phyloP scores from a whole-genome alignment of 2,888 invertebrate species.

The Melangyna quadrimaculata region DNA sequence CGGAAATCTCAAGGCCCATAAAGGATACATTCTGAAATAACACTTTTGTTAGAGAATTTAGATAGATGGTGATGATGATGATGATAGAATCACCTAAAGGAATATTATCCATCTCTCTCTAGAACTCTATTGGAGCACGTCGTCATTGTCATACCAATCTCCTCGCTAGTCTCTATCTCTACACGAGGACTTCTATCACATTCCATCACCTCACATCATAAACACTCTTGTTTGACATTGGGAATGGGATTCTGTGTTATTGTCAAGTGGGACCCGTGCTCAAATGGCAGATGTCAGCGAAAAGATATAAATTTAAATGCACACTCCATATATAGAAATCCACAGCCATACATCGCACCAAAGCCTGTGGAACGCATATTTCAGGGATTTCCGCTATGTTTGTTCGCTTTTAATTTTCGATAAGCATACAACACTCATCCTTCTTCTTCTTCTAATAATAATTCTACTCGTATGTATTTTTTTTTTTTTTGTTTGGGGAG shows the following conservation, averaged over 20 bases:
- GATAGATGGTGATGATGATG: conserved; percentile 32
- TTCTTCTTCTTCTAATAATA: not conserved
- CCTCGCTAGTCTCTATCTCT: not conserved
- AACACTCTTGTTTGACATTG: conserved; percentile 58
- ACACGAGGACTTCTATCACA: not conserved
- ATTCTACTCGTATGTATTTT: not conserved
- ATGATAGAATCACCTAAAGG: conserved; percentile 54
- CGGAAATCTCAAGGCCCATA: conserved; percentile 64
- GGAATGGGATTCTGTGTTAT: conserved; percentile 25
- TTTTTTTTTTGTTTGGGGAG: not conserved
- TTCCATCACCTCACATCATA: conserved; percentile 42
- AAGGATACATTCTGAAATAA: conserved; percentile 64
- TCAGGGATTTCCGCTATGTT: conserved; percentile 30
- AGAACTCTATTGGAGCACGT: conserved; percentile 8
- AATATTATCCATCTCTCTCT: not conserved
- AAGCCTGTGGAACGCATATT: conserved; percentile 23
- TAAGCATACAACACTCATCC: conserved; percentile 4
- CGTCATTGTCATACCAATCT: not conserved
- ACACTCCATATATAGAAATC: not conserved
- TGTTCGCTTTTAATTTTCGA: conserved; percentile 65
- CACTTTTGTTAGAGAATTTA: conserved; percentile 46
- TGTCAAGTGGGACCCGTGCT: not conserved
- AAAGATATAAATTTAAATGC: conserved; percentile 15
- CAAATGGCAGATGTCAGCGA: not conserved
- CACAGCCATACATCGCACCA: no score